phyloP scores from a whole-genome alignment of 2,113 vertebrate species.

The Ginglymostoma cirratum region DNA sequence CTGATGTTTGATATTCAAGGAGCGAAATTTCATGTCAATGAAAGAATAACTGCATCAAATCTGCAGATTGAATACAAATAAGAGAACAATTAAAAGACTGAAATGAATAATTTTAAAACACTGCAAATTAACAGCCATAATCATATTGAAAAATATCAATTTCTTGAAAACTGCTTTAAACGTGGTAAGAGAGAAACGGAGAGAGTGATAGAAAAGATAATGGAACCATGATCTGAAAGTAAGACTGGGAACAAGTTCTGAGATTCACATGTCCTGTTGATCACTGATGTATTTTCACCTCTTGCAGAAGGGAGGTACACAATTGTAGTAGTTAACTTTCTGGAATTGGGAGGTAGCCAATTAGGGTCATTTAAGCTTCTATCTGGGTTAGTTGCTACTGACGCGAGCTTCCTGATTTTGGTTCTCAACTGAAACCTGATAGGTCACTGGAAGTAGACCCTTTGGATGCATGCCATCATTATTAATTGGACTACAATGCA shows the following conservation, averaged over 20 bases:
- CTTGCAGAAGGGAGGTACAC: too few relatives aligned
- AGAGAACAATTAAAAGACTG: background rate
- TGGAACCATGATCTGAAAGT: background rate
- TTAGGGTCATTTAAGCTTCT: too few relatives aligned
- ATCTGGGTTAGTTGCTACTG: too few relatives aligned
- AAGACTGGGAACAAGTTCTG: background rate
- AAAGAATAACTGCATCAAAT: background rate
- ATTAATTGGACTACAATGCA: background rate
- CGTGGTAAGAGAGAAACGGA: background rate
- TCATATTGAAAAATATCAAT: background rate
- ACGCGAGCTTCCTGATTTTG: too few relatives aligned
- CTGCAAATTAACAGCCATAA: background rate
- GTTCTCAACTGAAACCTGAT: too few relatives aligned
- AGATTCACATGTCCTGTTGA: background rate
- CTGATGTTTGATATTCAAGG: background rate
- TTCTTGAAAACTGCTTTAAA: conserved; percentile 3
- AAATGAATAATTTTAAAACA: background rate
- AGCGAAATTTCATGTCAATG: background rate
- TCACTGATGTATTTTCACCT: too few relatives aligned
- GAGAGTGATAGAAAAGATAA: background rate
- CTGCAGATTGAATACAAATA: background rate
- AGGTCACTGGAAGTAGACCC: too few relatives aligned
- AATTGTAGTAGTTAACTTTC: background rate
- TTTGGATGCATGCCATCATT: background rate
- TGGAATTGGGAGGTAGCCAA: background rate